These are phyloP conservation scores for Metacarcinus magister DNA, from an alignment of 2,888 invertebrate species.

Conservation along the genomic window DNA sequence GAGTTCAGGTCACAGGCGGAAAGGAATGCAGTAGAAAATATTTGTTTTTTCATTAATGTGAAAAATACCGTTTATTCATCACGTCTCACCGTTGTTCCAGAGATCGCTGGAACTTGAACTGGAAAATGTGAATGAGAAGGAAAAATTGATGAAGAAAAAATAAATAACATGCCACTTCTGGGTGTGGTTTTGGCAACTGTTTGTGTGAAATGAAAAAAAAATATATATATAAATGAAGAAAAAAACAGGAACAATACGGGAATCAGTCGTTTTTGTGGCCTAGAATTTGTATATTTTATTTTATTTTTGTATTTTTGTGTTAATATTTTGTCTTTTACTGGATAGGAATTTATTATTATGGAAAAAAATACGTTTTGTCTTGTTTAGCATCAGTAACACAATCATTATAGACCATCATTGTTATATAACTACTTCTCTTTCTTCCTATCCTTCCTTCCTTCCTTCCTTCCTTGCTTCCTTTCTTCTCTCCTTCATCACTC, in stretches of 20 bases:
- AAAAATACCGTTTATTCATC: neutral
- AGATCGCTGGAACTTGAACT: neutral
- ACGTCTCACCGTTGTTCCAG: neutral
- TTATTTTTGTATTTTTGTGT: neutral
- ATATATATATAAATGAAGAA: neutral
- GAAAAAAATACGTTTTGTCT: too few species aligned
- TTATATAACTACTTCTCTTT: neutral
- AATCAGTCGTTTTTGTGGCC: neutral
- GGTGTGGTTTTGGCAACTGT: neutral
- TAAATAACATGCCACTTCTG: neutral
- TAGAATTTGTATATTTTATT: neutral
- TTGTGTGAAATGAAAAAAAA: neutral
- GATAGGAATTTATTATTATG: too few species aligned
- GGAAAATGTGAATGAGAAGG: neutral
- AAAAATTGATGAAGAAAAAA: neutral
- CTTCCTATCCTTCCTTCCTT: neutral
- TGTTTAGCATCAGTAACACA: too few species aligned
- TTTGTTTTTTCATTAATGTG: neutral
- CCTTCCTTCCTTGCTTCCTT: neutral
- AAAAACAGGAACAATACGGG: neutral
- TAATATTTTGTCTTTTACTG: neutral
- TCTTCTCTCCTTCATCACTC: neutral
- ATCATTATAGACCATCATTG: too few species aligned
- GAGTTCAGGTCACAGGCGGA: neutral
- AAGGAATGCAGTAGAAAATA: neutral